Evolutionary conservation across 2,797 vertebrate species (phyloP).

Genomic region (Karalla daura): DNA sequence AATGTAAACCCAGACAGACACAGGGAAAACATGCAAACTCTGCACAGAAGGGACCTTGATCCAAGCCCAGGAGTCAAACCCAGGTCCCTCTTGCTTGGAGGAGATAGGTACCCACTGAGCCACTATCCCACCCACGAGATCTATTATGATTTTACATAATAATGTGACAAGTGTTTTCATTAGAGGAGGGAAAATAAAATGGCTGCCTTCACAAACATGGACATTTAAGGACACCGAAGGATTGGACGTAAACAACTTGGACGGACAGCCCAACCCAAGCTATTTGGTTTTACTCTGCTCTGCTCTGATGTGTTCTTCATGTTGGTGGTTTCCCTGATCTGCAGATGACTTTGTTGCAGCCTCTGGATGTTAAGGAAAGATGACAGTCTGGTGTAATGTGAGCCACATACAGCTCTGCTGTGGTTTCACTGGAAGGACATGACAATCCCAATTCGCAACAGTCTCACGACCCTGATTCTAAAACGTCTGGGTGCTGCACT

Average conservation of each 20-base stretch:
- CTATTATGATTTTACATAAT: conserved; percentile 5
- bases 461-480: too few relatives aligned
- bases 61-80: too few relatives aligned
- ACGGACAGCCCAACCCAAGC: neutral
- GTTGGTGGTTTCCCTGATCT: neutral
- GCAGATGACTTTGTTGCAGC: neutral
- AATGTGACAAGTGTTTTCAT: too few relatives aligned
- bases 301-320: neutral
- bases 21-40: too few relatives aligned
- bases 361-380: neutral
- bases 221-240: neutral
- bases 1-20: too few relatives aligned
- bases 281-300: neutral
- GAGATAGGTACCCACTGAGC: too few relatives aligned
- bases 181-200: too few relatives aligned
- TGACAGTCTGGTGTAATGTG: neutral
- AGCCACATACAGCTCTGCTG: neutral
- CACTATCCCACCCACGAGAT: too few relatives aligned
- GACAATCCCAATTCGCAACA: too few relatives aligned
- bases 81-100: too few relatives aligned
- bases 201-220: neutral
- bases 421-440: neutral
- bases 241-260: neutral
- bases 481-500: too few relatives aligned
- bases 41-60: too few relatives aligned